Evolutionary conservation across 2,888 invertebrate species (phyloP), one percentile per base, ranked within the genome.

Genomic region (Drosophila recens): DNA sequence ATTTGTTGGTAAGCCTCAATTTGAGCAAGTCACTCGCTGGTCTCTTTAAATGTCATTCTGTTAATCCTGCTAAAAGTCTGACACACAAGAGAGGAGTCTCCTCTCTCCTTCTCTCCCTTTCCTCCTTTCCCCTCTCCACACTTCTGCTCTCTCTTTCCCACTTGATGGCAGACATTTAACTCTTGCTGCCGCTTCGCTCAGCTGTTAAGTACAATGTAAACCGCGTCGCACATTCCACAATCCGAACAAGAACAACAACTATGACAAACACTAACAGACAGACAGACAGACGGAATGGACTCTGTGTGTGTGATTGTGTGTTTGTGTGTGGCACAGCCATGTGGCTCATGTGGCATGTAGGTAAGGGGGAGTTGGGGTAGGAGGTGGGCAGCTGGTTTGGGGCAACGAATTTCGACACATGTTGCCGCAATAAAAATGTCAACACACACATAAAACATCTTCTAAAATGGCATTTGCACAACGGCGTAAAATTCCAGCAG

Each of bases 351-450:
- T 49, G 52, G 27, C 17, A n/a, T n/a, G 17, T 17, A 17, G 58
- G 58, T 43, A 15, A 13, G 3, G 51, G 48, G 15, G 4, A 17
- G 34, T 1, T 1, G 17, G 8, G 5, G 20, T 13, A 13, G 9
- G 9, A 23, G 56, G 10, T 5, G 57, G 36, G 17, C 5, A 13
- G 13, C 2, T 45, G 34, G 64, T 57, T 40, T 23, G 51, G 33
- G 54, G 53, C 67, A 45, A 67, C 49, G 71, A 82, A 86, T 80
- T 90, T 90, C 87, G 87, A 90, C 87, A 90, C 87, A 87, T 87
- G 90, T 87, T 88, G 88, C 83, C 83, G 90, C 90, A 87, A 87
- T 90, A 87, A 87, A 87, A 90, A 90, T 87, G 90, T 90, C 87
- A 87, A 88, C 87, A 86, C 75, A 79, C 81, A 86, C 90, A 87